A percentile compares a stretch with the other conserved stretches of the same genome.
Conservation (phyloP, 2,888 invertebrate species). For the Pardosa pseudoannulata region DNA sequence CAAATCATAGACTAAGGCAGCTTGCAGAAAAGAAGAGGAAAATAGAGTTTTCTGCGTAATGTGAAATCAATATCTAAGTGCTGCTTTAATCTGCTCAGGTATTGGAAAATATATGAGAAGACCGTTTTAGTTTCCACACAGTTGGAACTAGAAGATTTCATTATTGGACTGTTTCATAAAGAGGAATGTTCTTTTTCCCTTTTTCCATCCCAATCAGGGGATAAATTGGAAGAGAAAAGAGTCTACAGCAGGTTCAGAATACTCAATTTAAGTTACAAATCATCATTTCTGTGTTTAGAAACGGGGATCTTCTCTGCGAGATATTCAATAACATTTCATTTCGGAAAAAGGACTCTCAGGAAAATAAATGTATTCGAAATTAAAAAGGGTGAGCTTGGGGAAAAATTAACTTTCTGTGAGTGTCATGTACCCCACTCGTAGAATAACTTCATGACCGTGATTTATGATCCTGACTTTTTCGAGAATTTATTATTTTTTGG, state of each 20-base stretch:
- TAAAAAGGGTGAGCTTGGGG: no score
- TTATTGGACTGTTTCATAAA: neutral
- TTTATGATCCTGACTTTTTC: no score
- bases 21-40: neutral
- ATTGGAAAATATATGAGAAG: neutral
- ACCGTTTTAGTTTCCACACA: neutral
- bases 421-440: no score
- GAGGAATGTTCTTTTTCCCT: neutral
- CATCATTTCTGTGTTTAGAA: neutral
- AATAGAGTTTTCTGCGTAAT: neutral
- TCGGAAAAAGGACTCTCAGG: no score
- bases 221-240: neutral
- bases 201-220: neutral
- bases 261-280: neutral
- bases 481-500: no score
- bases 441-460: no score
- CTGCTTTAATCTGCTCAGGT: neutral
- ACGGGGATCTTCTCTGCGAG: no score
- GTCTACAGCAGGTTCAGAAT: neutral
- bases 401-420: no score
- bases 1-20: neutral
- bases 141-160: neutral
- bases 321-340: no score
- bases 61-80: slow-evolving; percentile 1
- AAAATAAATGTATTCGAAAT: no score